phyloP scores from a whole-genome alignment of 2,888 invertebrate genomes.

The Autographa gamma region DNA sequence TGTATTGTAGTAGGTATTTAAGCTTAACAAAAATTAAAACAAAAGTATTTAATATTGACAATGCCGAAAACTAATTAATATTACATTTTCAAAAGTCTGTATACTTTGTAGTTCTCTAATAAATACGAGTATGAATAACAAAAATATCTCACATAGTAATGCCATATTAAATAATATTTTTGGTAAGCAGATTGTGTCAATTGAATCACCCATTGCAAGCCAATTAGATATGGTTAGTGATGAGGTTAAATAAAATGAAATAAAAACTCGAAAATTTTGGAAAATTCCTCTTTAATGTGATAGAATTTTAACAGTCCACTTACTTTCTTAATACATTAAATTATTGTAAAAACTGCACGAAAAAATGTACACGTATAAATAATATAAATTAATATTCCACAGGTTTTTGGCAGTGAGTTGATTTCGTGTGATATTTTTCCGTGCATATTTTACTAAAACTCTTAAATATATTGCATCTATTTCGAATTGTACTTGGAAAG shows the following conservation, averaged over 20 bases:
- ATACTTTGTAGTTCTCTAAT: neutral
- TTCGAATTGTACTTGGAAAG: constrained; percentile 73
- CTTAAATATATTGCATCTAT: constrained; percentile 60
- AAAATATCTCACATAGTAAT: constrained; percentile 37
- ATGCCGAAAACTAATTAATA: neutral
- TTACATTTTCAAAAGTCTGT: neutral
- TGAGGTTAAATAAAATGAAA: constrained; percentile 75
- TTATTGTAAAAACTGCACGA: constrained; percentile 58
- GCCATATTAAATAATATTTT: constrained; percentile 48
- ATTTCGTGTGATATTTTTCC: constrained; percentile 44
- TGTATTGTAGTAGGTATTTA: too few species aligned
- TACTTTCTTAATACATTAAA: constrained; percentile 72
- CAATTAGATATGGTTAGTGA: constrained; percentile 60
- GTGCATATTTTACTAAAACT: constrained; percentile 52
- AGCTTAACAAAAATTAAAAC: too few species aligned
- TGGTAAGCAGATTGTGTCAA: constrained; percentile 86
- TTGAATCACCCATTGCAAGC: constrained; percentile 78
- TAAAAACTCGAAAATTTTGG: constrained; percentile 65
- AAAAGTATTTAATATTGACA: neutral
- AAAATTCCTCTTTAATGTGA: constrained; percentile 80
- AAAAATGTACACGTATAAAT: constrained; percentile 52
- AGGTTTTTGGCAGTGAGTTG: constrained; percentile 52
- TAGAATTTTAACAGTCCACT: constrained; percentile 87
- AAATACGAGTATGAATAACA: neutral
- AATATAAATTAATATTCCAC: constrained; percentile 45